These are phyloP conservation scores for Paedocypris micromegethes DNA, from an alignment of 2,797 vertebrate genomes.

Conservation along the genomic window DNA sequence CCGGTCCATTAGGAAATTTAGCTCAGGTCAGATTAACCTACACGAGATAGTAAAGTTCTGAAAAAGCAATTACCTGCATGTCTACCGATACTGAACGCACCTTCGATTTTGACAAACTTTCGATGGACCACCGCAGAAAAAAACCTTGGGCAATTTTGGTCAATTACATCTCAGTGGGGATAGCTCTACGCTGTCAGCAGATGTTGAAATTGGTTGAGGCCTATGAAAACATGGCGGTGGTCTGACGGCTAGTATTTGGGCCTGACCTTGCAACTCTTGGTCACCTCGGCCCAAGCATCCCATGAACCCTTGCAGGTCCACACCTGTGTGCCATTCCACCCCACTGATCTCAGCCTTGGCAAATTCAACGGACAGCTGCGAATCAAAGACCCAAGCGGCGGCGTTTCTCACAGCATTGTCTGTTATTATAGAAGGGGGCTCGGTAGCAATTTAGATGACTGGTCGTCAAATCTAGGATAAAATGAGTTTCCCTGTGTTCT, in stretches of 20 bases:
- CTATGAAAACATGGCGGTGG: conserved; percentile 46
- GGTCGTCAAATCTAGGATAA: conserved; percentile 73
- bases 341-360: conserved; percentile 57
- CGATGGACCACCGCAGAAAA: conserved; percentile 4
- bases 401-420: conserved; percentile 43
- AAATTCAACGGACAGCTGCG: conserved; percentile 70
- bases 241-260: conserved; percentile 47
- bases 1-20: conserved; percentile 64
- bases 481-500: conserved; percentile 70
- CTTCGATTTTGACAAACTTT: conserved; percentile 35
- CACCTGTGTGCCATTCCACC: conserved; percentile 74
- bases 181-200: conserved; percentile 36
- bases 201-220: conserved; percentile 28
- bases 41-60: conserved; percentile 63
- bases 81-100: conserved; percentile 48
- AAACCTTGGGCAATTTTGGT: conserved; percentile 43
- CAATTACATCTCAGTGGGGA: conserved; percentile 39
- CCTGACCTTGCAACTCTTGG: conserved; percentile 35
- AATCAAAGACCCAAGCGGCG: conserved; percentile 62
- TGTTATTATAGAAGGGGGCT: conserved; percentile 49
- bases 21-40: conserved; percentile 78
- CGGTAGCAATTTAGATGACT: conserved; percentile 68
- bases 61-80: conserved; percentile 69
- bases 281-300: conserved; percentile 30
- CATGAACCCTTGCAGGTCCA: conserved; percentile 50